Evolutionary conservation across 2,797 vertebrate genomes (phyloP).

Genomic region (Sebastes vulpes): DNA sequence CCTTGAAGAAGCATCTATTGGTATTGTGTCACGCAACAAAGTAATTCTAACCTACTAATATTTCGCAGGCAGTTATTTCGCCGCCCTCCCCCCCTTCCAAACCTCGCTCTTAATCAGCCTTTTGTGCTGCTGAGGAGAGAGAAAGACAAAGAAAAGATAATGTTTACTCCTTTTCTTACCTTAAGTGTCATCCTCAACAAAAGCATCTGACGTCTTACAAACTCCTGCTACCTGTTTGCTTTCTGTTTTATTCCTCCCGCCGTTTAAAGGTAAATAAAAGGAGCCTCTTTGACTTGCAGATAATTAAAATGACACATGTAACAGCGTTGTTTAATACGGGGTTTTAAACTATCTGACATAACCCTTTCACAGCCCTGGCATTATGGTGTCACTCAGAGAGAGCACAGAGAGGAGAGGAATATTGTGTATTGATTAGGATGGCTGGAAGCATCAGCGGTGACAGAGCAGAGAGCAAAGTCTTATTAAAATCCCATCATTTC

Average conservation of each 20-base stretch:
- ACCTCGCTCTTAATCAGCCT: constrained; percentile 86
- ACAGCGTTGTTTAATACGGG: constrained; percentile 91
- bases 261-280: constrained; percentile 83
- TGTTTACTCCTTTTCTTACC: constrained; percentile 85
- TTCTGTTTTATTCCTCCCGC: constrained; percentile 20
- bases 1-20: constrained; percentile 78
- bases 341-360: constrained; percentile 91
- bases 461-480: constrained; percentile 55
- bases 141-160: constrained; percentile 83
- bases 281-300: constrained; percentile 87
- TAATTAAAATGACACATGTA: constrained; percentile 95
- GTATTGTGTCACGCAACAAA: constrained; percentile 87
- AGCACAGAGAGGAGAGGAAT: constrained; percentile 87
- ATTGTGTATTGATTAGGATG: constrained; percentile 82
- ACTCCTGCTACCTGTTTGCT: constrained; percentile 87
- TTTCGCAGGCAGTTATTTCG: constrained; percentile 82
- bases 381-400: constrained; percentile 90
- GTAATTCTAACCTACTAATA: constrained; percentile 89
- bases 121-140: constrained; percentile 78
- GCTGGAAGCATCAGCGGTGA: constrained; percentile 64
- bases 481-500: constrained; percentile 65
- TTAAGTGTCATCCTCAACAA: constrained; percentile 82
- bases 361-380: constrained; percentile 89
- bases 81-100: constrained; percentile 25
- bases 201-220: constrained; percentile 83